Base-by-base conservation (phyloP, 2,113 vertebrate genomes). In the Montifringilla adamsi region DNA sequence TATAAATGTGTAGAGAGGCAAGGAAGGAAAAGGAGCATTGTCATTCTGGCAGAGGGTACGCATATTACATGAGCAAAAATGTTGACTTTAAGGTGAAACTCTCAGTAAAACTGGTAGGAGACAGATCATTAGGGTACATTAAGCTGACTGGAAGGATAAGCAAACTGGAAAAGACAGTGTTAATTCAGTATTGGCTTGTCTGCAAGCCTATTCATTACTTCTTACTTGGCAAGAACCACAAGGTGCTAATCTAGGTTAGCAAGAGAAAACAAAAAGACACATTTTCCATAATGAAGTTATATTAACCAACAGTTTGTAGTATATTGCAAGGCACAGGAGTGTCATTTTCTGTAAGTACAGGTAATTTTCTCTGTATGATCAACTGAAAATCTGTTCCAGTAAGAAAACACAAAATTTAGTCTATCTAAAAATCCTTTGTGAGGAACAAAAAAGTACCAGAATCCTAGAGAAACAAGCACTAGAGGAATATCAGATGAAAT, bases 331-430 rank as follows among this genome's bases (percentile, higher is more conserved):
- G 47, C 89, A 72, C 26, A 41, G 20, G 31, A 84, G 52, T 6
- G 1, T 60, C 9, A 35, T 89, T 89, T 81, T 39, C 53, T 82
- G 7, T 82, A 86, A 90, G 9, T 89, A 63, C 41, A 47, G 23
- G 60, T 60, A 81, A 81, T 91, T 94, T 96, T 84, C 56, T 92
- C 56, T 79, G 24, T 89, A 75, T 84, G 56, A 75, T 56, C 64
- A 84, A 53, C 47, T 72, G 59, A 91, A 92, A 68, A 70, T 72
- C 47, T 75, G 6, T 24, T 92, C 12, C 47, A 78, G 60, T 24
- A 86, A 95, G 46, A 89, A 81, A 79, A 77, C 7, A 20, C 6
- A 85, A 83, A 80, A 69, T 76, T 80, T 83, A 53, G 8, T 72
- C 60, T 67, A 23, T 56, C 41, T 82, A 66, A 46, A 9, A 20